These are phyloP conservation scores for Hololepta plana DNA, from an alignment of 2,888 invertebrate genomes.

Conservation along the genomic window DNA sequence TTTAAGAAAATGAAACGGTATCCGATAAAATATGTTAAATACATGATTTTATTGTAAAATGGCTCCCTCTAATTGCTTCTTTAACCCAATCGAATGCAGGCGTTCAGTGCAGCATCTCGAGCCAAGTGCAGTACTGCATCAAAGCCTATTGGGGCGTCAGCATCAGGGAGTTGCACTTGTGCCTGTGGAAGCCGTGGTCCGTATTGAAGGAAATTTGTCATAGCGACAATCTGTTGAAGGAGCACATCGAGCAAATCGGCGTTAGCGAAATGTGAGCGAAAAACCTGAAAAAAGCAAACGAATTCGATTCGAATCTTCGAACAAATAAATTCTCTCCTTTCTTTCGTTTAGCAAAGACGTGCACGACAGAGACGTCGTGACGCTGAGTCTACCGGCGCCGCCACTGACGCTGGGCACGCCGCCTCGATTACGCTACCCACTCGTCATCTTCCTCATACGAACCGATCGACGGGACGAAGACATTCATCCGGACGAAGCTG, in stretches of 20 bases:
- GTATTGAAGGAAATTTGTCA: conserved; percentile 43
- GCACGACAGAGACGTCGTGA: conserved; percentile 46
- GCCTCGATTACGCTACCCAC: conserved; percentile 56
- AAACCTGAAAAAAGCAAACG: too few relatives aligned
- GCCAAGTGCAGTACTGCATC: conserved; percentile 55
- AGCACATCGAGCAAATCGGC: conserved; percentile 29
- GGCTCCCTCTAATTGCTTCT: conserved; percentile 3
- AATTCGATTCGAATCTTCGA: too few relatives aligned
- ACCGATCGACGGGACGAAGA: conserved; percentile 37
- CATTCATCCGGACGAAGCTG: conserved; percentile 61
- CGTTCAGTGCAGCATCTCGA: conserved; percentile 53
- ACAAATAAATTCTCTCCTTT: too few relatives aligned
- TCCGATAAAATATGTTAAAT: too few relatives aligned
- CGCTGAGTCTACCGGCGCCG: conserved; percentile 40
- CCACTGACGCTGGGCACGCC: conserved; percentile 51
- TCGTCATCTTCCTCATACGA: conserved; percentile 56
- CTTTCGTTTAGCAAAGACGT: conserved; percentile 41
- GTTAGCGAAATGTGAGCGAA: too few relatives aligned
- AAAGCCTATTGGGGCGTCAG: conserved; percentile 67
- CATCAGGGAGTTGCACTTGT: conserved; percentile 55
- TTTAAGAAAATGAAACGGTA: too few relatives aligned
- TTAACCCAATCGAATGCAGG: conserved; percentile 36
- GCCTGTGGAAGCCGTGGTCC: conserved; percentile 55
- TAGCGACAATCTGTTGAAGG: conserved; percentile 34
- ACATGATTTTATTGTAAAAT: background rate